Conservation (phyloP, 2,797 vertebrate species). For the Pangasius larnaudii region DNA sequence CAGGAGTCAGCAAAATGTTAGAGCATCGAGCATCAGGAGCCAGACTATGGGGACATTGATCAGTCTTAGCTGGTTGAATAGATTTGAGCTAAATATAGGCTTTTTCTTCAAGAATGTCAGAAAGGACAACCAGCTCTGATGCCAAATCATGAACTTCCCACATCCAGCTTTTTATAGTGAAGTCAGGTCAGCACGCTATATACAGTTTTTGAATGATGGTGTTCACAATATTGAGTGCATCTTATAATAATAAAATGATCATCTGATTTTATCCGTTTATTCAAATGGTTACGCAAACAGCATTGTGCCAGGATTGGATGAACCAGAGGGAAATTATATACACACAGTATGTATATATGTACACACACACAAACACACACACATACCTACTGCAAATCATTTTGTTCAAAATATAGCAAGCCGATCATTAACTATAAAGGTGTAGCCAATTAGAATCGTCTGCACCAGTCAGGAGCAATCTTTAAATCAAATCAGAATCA, state of each 20-base stretch:
- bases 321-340: background rate
- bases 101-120: background rate
- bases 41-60: slow-evolving; percentile 47
- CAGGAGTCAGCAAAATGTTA: slow-evolving; percentile 38
- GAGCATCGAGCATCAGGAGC: slow-evolving; percentile 13
- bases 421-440: background rate
- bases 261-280: background rate
- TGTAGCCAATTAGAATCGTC: background rate
- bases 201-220: background rate
- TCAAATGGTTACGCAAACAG: background rate
- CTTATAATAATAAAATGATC: background rate
- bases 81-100: slow-evolving; percentile 46
- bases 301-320: background rate
- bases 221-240: background rate
- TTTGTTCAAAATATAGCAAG: background rate
- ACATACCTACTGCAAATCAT: background rate
- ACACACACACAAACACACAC: too few relatives aligned
- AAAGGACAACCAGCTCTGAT: background rate
- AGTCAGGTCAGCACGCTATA: background rate
- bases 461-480: background rate
- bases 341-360: too few relatives aligned
- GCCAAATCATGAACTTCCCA: background rate
- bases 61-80: slow-evolving; percentile 27
- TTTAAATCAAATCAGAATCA: background rate
- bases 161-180: background rate